phyloP scores from a whole-genome alignment of 2,113 vertebrate genomes.

The Eulemur macaco region DNA sequence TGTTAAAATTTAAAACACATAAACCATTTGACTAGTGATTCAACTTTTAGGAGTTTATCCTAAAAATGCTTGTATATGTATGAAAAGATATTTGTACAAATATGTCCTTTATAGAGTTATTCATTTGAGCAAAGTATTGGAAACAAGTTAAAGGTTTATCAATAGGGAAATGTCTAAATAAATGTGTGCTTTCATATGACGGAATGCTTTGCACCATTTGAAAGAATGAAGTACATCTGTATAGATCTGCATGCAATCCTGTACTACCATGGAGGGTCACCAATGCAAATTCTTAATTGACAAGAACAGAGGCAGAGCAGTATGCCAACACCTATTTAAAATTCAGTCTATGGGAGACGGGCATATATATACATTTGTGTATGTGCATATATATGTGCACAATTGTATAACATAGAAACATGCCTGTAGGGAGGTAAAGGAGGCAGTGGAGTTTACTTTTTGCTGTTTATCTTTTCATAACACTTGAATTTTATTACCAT shows the following conservation, averaged over 20 bases:
- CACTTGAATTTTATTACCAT: not conserved
- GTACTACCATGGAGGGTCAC: too few relatives aligned
- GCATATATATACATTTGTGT: not conserved
- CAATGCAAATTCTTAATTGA: not conserved
- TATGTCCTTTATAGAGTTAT: not conserved
- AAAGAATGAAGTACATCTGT: not conserved
- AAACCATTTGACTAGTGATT: not conserved
- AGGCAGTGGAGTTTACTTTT: not conserved
- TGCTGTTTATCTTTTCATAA: not conserved
- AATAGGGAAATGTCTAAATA: not conserved
- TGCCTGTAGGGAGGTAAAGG: not conserved
- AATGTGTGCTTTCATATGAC: not conserved
- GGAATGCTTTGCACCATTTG: not conserved
- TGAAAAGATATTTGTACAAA: not conserved
- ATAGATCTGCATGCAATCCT: accelerated
- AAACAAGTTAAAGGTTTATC: not conserved
- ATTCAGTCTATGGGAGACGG: not conserved
- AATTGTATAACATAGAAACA: not conserved
- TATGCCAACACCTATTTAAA: not conserved
- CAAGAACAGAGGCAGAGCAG: not conserved
- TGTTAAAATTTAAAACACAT: not conserved
- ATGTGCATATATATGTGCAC: not conserved
- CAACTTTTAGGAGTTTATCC: not conserved
- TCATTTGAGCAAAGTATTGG: not conserved
- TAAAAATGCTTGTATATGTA: not conserved